Percentiles rank a stretch among this genome's conserved stretches.
Conservation (phyloP, 2,113 vertebrate genomes). For the Antigone vipio region DNA sequence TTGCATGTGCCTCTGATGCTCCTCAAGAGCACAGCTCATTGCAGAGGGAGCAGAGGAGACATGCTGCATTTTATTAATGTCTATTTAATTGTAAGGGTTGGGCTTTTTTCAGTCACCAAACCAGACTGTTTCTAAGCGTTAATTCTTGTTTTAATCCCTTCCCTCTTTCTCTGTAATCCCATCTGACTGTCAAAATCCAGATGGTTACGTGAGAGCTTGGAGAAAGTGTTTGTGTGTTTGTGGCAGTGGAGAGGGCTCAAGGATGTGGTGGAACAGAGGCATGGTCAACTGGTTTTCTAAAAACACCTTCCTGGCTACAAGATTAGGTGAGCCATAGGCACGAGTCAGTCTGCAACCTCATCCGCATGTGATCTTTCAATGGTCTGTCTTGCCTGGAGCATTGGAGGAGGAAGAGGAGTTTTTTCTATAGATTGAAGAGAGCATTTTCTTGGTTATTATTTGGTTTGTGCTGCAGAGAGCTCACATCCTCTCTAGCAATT, state of each 20-base stretch:
- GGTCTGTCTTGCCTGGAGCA: not conserved
- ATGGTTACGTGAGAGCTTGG: not conserved
- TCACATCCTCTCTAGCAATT: not conserved
- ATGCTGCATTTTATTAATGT: not conserved
- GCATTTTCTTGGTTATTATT: not conserved
- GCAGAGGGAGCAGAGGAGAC: not conserved
- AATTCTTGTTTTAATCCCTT: constrained; percentile 5
- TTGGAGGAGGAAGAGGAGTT: not conserved
- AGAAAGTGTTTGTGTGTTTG: not conserved
- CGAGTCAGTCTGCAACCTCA: not conserved
- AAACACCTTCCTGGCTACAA: not conserved
- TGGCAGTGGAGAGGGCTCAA: not conserved
- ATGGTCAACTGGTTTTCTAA: not conserved
- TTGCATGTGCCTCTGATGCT: not conserved
- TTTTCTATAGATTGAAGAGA: not conserved
- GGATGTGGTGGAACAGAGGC: not conserved
- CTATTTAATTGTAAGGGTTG: not conserved
- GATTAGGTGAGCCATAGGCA: not conserved
- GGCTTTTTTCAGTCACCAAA: not conserved
- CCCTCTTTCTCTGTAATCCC: not conserved
- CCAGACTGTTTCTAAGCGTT: not conserved
- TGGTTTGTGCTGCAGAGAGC: not conserved
- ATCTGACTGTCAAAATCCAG: constrained; percentile 13
- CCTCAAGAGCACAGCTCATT: not conserved
- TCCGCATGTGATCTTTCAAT: rapidly evolving